Base-by-base conservation (phyloP, 2,888 invertebrate genomes). In the Hypercompe scribonia region DNA sequence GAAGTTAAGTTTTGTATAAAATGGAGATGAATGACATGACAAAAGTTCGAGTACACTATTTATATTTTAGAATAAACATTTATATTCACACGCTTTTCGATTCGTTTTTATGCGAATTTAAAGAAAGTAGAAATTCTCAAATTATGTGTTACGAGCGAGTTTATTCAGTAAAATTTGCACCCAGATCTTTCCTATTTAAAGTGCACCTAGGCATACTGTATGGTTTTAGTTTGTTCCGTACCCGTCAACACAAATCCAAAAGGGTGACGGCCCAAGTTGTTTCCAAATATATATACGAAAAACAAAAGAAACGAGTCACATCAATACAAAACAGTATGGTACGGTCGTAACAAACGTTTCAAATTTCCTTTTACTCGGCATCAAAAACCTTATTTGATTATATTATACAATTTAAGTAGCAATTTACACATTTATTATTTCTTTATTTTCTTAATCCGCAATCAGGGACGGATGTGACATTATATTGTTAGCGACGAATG, bases 401-500 rank as follows among this genome's bases (percentile, higher is more conserved):
- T 21, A 58, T 58, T 58, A n/a, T 2, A 28, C 28, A 11, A 24
- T 54, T 3, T n/a, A 3, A 58, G 58, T 58, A 3, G 10, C 10
- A 54, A n/a, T 8, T 24, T 10, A 24, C 1, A 54, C 3, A n/a
- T 24, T n/a, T 54, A 54, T 54, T 54, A 2, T 11, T 13, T 50
- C 8, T 58, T 4, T 15, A 31, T 58, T 58, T 15, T 15, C 4
- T 31, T 31, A 58, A 15, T 28, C 58, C 58, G 13, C 4, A n/a
- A 28, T 13, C 4, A 54, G 2, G 31, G 58, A 13, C 13, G 28
- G 28, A 31, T 5, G 4, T 31, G 58, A 58, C 31, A 31, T 58
- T 18, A 61, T 61, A 28, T 2, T 28, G 31, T 63, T 84, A 82
- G 78, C 74, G 74, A 76, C 58, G 76, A 76, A 70, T 82, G 81